Evolutionary conservation across 2,888 invertebrate species (phyloP).

Genomic region (Metacarcinus magister): DNA sequence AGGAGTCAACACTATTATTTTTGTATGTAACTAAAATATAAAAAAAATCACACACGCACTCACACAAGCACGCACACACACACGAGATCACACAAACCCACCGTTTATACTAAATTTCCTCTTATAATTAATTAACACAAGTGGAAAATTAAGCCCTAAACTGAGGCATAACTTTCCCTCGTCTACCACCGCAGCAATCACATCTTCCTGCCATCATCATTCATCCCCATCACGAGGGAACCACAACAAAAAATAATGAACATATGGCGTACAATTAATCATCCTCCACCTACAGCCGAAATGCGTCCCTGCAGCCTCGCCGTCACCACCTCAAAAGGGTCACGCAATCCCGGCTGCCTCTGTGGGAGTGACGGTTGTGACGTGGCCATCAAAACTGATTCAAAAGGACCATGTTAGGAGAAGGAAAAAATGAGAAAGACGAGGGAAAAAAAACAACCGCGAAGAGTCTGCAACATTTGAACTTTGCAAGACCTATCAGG

Average conservation of each 20-base stretch:
- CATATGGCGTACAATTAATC: background rate
- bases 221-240: background rate
- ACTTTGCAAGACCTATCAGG: background rate
- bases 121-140: background rate
- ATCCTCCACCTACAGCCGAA: background rate
- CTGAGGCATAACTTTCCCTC: background rate
- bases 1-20: background rate
- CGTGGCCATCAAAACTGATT: background rate
- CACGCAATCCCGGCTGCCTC: background rate
- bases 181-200: background rate
- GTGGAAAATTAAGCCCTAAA: background rate
- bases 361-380: background rate
- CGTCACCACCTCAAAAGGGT: background rate
- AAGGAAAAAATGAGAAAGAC: too few species aligned
- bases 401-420: too few species aligned
- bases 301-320: background rate
- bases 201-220: conserved; percentile 4
- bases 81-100: background rate
- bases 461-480: background rate
- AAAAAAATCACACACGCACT: background rate
- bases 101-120: background rate
- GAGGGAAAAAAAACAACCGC: too few species aligned
- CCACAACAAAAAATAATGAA: background rate
- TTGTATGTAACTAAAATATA: background rate
- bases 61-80: background rate